Conservation (phyloP, 1,140 invertebrate genomes). For the Odontomachus brunneus region DNA sequence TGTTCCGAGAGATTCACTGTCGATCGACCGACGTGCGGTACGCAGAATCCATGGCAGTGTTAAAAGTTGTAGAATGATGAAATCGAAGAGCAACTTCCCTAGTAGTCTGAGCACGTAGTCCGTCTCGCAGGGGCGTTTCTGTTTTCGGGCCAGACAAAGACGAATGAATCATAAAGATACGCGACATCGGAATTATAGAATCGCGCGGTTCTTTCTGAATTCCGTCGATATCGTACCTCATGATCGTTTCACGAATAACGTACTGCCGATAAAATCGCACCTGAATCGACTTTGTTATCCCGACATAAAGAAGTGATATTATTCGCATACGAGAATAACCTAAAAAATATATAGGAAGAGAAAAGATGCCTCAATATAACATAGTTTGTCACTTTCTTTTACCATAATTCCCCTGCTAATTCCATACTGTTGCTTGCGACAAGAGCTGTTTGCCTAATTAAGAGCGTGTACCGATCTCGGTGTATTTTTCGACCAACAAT, state of each 20-base stretch:
- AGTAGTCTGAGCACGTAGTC: slow-evolving; percentile 45
- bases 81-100: slow-evolving; percentile 38
- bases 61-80: slow-evolving; percentile 44
- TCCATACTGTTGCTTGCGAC: no score
- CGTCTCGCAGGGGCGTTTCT: slow-evolving; percentile 34
- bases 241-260: slow-evolving; percentile 17
- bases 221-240: slow-evolving; percentile 11
- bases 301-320: background rate
- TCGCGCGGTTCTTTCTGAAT: background rate
- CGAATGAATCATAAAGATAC: slow-evolving; percentile 57
- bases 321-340: no score
- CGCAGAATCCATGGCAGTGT: slow-evolving; percentile 28
- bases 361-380: no score
- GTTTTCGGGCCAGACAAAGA: slow-evolving; percentile 42
- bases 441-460: background rate
- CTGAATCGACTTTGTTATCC: background rate
- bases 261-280: background rate
- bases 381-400: no score
- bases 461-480: background rate
- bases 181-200: slow-evolving; percentile 48
- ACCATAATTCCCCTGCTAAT: no score
- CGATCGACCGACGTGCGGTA: slow-evolving; percentile 3
- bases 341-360: no score
- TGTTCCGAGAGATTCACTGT: slow-evolving; percentile 35
- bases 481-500: background rate